These are phyloP conservation scores for Neosilurus hyrtlii DNA, from an alignment of 2,797 vertebrate species.

Conservation along the genomic window DNA sequence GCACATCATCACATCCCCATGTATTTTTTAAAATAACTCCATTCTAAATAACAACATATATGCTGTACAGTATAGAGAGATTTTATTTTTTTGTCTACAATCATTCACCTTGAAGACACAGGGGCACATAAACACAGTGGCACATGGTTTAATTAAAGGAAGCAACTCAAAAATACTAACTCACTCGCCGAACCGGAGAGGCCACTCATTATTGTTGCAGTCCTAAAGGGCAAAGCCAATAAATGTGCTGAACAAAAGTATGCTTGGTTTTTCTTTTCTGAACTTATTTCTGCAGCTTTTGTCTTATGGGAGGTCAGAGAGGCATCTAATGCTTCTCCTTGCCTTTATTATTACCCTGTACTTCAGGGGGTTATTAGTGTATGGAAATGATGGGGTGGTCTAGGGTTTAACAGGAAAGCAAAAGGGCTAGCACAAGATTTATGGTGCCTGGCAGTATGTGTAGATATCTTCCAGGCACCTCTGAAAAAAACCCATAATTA, in stretches of 20 bases:
- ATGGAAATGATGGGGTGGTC: neutral
- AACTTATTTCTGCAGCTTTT: neutral
- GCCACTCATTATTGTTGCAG: neutral
- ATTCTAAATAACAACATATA: neutral
- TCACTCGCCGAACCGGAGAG: neutral
- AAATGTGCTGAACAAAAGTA: constrained; percentile 6
- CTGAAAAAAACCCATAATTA: too few species aligned
- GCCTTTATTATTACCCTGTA: neutral
- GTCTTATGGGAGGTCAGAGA: too few species aligned
- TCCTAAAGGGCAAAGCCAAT: neutral
- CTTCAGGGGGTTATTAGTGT: neutral
- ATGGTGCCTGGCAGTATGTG: neutral
- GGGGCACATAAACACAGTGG: neutral
- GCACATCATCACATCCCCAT: neutral
- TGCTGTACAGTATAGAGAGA: neutral
- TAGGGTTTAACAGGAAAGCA: neutral
- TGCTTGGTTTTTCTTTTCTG: neutral
- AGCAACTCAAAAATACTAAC: constrained; percentile 5
- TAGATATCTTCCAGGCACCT: too few species aligned
- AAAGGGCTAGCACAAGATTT: neutral
- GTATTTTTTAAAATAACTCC: neutral
- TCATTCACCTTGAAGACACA: neutral
- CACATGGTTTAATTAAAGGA: constrained; percentile 17
- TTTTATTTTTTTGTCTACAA: neutral
- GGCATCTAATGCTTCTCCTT: neutral